phyloP scores from a whole-genome alignment of 2,797 vertebrate genomes.

The Cottoperca gobio region DNA sequence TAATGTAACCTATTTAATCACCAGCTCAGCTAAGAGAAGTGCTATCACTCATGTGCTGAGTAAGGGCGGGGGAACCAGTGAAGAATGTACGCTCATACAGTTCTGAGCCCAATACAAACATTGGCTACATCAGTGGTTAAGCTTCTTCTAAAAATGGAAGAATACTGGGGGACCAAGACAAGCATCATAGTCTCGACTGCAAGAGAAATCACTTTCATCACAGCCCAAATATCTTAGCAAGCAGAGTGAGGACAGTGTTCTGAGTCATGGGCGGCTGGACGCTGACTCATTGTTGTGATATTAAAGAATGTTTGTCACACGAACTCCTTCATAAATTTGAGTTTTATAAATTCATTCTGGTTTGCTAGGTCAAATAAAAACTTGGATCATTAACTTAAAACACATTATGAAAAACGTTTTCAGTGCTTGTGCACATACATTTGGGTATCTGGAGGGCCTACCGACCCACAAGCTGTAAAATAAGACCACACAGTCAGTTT shows the following conservation, averaged over 20 bases:
- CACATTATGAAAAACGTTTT: too few species aligned
- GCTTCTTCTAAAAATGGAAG: constrained; percentile 86
- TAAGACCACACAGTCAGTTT: too few species aligned
- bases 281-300: constrained; percentile 13
- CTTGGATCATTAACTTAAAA: not conserved
- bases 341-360: not conserved
- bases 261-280: constrained; percentile 35
- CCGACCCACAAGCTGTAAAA: too few species aligned
- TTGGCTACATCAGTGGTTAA: constrained; percentile 62
- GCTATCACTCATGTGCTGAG: constrained; percentile 68
- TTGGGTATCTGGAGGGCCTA: too few species aligned
- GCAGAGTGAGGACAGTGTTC: constrained; percentile 25
- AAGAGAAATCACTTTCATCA: constrained; percentile 35
- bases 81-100: constrained; percentile 74
- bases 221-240: constrained; percentile 28
- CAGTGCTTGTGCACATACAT: too few species aligned
- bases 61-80: constrained; percentile 60
- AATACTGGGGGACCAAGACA: constrained; percentile 67
- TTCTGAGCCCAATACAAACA: constrained; percentile 84
- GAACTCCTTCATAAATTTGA: not conserved
- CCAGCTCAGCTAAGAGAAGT: constrained; percentile 39
- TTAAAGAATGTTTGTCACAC: not conserved
- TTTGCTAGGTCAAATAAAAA: not conserved
- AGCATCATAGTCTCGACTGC: constrained; percentile 63
- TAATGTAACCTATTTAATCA: constrained; percentile 47